phyloP scores from a whole-genome alignment of 2,888 invertebrate species.

The Dolichomitus sp. region DNA sequence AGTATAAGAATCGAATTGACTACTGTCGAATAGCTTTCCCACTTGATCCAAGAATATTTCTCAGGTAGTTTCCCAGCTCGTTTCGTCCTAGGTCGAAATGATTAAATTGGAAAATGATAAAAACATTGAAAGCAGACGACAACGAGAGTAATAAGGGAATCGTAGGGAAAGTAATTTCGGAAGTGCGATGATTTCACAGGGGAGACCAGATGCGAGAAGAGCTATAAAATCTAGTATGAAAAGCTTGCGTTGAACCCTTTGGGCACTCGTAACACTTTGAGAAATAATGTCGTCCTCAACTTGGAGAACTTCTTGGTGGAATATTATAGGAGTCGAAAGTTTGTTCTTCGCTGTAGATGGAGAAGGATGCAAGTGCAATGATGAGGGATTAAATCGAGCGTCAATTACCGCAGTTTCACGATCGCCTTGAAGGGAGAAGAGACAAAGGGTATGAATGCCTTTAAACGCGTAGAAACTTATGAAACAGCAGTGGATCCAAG shows the following conservation, averaged over 20 bases:
- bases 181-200: constrained; percentile 36
- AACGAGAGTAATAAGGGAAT: constrained; percentile 35
- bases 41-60: background rate
- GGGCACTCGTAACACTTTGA: constrained; percentile 45
- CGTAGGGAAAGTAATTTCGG: constrained; percentile 38
- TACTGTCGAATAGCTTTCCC: constrained; percentile 36
- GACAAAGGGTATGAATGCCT: constrained; percentile 34
- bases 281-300: constrained; percentile 50
- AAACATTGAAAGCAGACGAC: constrained; percentile 25
- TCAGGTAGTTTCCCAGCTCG: constrained; percentile 17
- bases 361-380: constrained; percentile 56
- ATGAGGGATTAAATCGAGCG: constrained; percentile 79
- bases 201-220: constrained; percentile 48
- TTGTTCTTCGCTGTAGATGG: constrained; percentile 31
- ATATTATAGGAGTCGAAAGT: constrained; percentile 51
- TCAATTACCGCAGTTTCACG: constrained; percentile 75
- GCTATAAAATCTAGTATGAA: constrained; percentile 55
- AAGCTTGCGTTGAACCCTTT: constrained; percentile 50
- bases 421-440: constrained; percentile 57
- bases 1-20: constrained; percentile 58
- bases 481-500: constrained; percentile 8
- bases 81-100: constrained; percentile 19
- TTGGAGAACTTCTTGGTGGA: constrained; percentile 39
- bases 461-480: constrained; percentile 32
- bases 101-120: constrained; percentile 48